Conservation (phyloP, 2,113 vertebrate genomes). For the Mungos mungo region DNA sequence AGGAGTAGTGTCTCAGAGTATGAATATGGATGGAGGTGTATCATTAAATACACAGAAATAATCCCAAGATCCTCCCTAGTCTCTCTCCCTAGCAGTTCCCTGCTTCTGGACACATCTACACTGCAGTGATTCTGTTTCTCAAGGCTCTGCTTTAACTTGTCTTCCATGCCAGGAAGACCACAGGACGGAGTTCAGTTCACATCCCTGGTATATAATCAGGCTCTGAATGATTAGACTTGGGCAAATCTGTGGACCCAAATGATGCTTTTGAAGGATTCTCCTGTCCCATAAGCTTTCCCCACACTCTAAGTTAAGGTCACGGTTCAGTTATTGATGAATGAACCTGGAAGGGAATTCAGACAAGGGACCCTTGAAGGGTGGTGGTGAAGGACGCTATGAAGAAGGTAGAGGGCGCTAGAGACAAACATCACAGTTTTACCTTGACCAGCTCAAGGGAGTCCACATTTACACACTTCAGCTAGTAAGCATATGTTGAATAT, state of each 20-base stretch:
- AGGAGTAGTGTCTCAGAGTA: neutral
- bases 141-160: neutral
- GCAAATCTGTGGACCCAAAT: neutral
- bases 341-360: neutral
- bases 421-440: neutral
- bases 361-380: neutral
- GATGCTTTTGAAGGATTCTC: neutral
- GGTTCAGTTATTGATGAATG: neutral
- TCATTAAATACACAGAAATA: neutral
- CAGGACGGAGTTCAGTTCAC: neutral
- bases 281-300: neutral
- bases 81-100: rapidly evolving
- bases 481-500: neutral
- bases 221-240: neutral
- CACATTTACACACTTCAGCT: neutral
- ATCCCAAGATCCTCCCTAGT: neutral
- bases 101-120: neutral
- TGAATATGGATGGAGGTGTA: neutral
- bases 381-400: neutral
- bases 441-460: neutral
- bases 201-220: neutral
- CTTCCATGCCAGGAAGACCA: neutral
- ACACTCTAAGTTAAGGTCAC: neutral
- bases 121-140: neutral
- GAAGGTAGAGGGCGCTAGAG: constrained; percentile 48